phyloP scores from a whole-genome alignment of 2,888 invertebrate species.

The Ophraella communa region DNA sequence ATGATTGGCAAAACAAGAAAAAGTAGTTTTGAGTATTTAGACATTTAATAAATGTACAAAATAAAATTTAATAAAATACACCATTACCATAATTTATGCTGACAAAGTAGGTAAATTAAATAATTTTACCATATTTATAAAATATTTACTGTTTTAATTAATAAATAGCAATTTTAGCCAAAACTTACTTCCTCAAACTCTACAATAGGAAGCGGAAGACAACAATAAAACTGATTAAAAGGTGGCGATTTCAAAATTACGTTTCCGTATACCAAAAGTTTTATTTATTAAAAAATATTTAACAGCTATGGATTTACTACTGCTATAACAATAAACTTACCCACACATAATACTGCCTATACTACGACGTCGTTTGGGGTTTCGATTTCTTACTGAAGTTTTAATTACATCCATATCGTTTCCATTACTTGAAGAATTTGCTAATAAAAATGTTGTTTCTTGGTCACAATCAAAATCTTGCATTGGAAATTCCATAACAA shows the following conservation, averaged over 20 bases:
- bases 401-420: conserved; percentile 57
- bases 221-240: not conserved
- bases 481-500: conserved; percentile 60
- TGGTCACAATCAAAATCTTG: conserved; percentile 59
- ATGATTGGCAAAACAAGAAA: not conserved
- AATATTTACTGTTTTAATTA: too few species aligned
- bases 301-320: not conserved
- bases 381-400: conserved; percentile 51
- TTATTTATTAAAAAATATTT: not conserved
- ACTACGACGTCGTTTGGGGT: conserved; percentile 51
- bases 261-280: not conserved
- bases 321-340: conserved; percentile 41
- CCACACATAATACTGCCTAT: conserved; percentile 53
- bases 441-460: conserved; percentile 59
- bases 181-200: not conserved
- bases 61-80: not conserved
- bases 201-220: not conserved
- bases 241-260: conserved; percentile 13
- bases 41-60: not conserved
- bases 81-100: too few species aligned
- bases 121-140: too few species aligned
- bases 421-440: conserved; percentile 54
- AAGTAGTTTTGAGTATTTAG: not conserved
- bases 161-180: too few species aligned
- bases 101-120: too few species aligned